Base-by-base conservation (phyloP, 2,888 invertebrate species). In the Heliconius ethilla region DNA sequence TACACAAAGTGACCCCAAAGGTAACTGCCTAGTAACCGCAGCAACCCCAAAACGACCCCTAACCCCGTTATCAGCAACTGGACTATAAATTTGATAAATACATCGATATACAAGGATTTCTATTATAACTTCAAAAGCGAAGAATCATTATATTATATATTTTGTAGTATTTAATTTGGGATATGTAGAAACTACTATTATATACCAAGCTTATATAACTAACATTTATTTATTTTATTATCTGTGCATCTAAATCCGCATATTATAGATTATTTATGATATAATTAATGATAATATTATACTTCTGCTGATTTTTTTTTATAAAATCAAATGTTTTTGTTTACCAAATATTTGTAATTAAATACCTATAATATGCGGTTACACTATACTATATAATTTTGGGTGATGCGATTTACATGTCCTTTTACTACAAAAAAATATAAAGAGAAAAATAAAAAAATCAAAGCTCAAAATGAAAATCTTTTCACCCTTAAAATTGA, bases 211-310 rank as follows among this genome's bases (percentile, higher is more conserved):
- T 76, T 78, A 79, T 78, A 79, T 51, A 55, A 67, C 77, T 81
- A 81, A 72, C 79, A 79, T 79, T 80, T 76, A 80, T 80, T 79
- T 78, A 79, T 77, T 80, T 76, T 76, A 79, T 80, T 77, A 76
- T 76, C 79, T 75, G 79, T 76, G 79, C 77, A 62, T 66, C 77
- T 80, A 75, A 55, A 9, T 33, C 55, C 70, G 13, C 74, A 74
- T 40, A 74, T 74, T 74, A 63, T 74, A 74, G 74, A 74, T 74
- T 63, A 29, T 59, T 15, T 37, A 73, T 22, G n/a, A 29, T 22
- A n/a, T n/a, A 59, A n/a, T 59, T 59, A 51, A 22, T 51, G 51
- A 51, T 51, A 18, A 51, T 51, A 59, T 59, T 11, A 59, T 59
- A n/a, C 59, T 59, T 22, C 9, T n/a, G n/a, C n/a, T 59, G 3